Evolutionary conservation across 2,797 vertebrate genomes (phyloP).

Genomic region (Enteromius thamalakanensis): DNA sequence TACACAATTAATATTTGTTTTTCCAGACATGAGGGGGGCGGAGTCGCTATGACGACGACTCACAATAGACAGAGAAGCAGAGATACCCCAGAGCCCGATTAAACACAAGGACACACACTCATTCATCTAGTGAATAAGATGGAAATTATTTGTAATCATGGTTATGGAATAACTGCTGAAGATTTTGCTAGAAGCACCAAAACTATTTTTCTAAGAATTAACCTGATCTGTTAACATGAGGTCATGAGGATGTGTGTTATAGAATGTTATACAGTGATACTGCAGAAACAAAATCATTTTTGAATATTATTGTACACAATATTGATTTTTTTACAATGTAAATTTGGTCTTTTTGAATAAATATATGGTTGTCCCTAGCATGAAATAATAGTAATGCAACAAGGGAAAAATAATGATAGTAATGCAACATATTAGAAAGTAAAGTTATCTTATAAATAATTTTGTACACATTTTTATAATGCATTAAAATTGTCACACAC

Average conservation of each 20-base stretch:
- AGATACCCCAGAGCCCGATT: conserved; percentile 7
- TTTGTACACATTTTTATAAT: background rate
- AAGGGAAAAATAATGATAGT: background rate
- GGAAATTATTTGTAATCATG: conserved; percentile 27
- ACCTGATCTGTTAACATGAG: too few relatives aligned
- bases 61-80: background rate
- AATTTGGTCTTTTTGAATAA: background rate
- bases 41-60: background rate
- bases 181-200: background rate
- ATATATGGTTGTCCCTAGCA: background rate
- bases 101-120: conserved; percentile 7
- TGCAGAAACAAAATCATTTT: background rate
- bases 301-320: background rate
- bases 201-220: too few relatives aligned
- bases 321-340: background rate
- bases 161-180: conserved; percentile 32
- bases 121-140: conserved; percentile 34
- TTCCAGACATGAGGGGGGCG: conserved; percentile 31
- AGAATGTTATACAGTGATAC: background rate
- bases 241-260: background rate
- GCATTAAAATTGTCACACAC: background rate
- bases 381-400: background rate
- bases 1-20: conserved; percentile 57
- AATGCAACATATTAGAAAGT: background rate
- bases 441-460: background rate